Conservation (phyloP, 2,888 invertebrate species). For the Pseudoips prasinana region DNA sequence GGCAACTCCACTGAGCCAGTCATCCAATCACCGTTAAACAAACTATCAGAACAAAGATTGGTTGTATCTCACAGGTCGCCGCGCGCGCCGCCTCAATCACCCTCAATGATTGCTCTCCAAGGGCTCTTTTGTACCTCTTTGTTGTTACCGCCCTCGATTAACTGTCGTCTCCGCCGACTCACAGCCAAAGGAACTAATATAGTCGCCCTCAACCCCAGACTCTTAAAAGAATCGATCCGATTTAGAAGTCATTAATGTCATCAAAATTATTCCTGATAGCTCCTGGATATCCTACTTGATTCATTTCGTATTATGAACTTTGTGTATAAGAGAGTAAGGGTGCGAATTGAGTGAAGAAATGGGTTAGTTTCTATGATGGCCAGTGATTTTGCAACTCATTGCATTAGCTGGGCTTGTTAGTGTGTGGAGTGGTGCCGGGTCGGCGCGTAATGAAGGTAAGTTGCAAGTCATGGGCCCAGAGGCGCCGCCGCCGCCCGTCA, state of each 20-base stretch:
- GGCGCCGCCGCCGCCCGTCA: constrained; percentile 63
- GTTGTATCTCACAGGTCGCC: constrained; percentile 45
- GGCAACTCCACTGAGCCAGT: constrained; percentile 4
- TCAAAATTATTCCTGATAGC: constrained; percentile 64
- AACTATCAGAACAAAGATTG: constrained; percentile 39
- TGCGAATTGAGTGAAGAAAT: constrained; percentile 34
- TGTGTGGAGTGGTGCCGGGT: constrained; percentile 40
- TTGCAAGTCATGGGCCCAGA: constrained; percentile 73
- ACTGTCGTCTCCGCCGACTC: constrained; percentile 47
- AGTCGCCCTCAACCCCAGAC: constrained; percentile 48
- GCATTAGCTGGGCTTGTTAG: constrained; percentile 81
- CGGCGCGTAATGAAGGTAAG: constrained; percentile 69
- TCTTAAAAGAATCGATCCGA: constrained; percentile 58
- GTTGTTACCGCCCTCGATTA: constrained; percentile 63
- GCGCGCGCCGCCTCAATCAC: constrained; percentile 56
- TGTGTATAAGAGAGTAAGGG: constrained; percentile 34
- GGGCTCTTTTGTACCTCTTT: constrained; percentile 53
- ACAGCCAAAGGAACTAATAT: constrained; percentile 56
- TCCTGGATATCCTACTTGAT: constrained; percentile 50
- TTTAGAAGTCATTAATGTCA: constrained; percentile 76
- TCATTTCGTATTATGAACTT: constrained; percentile 37
- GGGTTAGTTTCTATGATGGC: constrained; percentile 33
- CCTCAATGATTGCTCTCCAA: constrained; percentile 58
- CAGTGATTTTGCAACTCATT: constrained; percentile 75
- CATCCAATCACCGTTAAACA: constrained; percentile 40